phyloP scores from a whole-genome alignment of 2,113 vertebrate genomes.

The Albula glossodonta region DNA sequence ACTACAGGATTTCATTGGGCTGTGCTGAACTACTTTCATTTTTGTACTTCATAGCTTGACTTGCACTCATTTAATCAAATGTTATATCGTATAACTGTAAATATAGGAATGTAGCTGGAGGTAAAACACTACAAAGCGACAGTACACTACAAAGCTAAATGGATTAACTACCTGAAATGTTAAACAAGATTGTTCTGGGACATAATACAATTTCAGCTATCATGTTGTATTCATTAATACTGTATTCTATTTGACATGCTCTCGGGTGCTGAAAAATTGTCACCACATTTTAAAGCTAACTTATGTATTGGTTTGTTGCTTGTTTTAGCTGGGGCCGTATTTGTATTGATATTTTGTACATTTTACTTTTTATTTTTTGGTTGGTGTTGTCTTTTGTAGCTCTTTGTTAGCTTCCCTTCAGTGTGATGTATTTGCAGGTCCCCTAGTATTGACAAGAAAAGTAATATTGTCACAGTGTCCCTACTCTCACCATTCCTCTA shows the following conservation, averaged over 20 bases:
- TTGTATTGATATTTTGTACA: background rate
- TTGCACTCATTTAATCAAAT: too few relatives aligned
- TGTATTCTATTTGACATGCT: background rate
- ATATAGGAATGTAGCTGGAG: too few relatives aligned
- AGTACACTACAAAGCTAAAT: background rate
- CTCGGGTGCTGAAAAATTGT: background rate
- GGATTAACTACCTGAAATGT: too few relatives aligned
- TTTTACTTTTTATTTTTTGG: background rate
- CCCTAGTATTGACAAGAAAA: background rate
- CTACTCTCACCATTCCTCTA: conserved; percentile 2
- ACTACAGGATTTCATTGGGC: too few relatives aligned
- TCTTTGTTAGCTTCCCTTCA: background rate
- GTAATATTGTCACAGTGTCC: conserved; percentile 23
- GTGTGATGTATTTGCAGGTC: background rate
- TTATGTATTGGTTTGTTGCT: background rate
- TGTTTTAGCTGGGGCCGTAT: background rate
- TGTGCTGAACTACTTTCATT: too few relatives aligned
- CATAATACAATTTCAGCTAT: background rate
- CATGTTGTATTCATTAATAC: background rate
- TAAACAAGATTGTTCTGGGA: background rate
- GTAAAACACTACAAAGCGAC: too few relatives aligned
- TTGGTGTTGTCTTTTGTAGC: background rate
- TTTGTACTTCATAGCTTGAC: too few relatives aligned
- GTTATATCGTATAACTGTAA: too few relatives aligned
- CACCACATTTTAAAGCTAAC: background rate